Base-by-base conservation (phyloP, 2,797 vertebrate genomes). In the Coregonus suidteri region DNA sequence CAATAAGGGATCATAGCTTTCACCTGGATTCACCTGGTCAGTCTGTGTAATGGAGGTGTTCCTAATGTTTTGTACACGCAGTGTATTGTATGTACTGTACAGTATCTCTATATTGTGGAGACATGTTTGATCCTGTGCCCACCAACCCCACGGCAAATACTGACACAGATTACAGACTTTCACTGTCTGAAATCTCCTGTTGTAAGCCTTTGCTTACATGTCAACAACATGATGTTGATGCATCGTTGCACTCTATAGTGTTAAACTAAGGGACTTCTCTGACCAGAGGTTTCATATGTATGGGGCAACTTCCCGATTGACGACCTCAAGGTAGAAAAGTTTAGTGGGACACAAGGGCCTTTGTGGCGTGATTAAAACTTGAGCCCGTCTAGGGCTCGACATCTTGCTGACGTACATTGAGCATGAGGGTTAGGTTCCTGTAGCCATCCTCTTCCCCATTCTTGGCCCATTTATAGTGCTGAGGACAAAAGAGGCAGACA, bases 391-490 rank as follows among this genome's bases (percentile, higher is more conserved):
- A 86, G 4, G 64, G 65, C 31, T 31, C 13, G 31, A 68, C 30
- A 35, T 34, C 69, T 67, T 84, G 86, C 31, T 35, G 52, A n/a
- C 72, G 5, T n/a, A 91, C 90, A 85, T 93, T 66, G 86, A 84
- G 82, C 86, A 81, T 89, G 89, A 86, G 87, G 84, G 85, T 88
- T 82, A 16, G 79, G 82, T 73, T 59, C 83, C 83, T 84, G 85
- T 34, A 82, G 87, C 59, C 86, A 86, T 85, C 85, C 89, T 88
- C 90, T 92, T 91, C 91, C 91, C 87, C 88, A 90, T 92, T 91
- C 79, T 53, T 75, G 69, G 52, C 53, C 70, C 75, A 35, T 51
- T 71, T 72, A 82, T 68, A 80, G 64, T 76, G 75, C 64, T 37
- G 18, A 51, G 59, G 1, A 41, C 11, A 9, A 30, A 30, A 9